Base-by-base conservation (phyloP, 2,113 vertebrate genomes). In the Dermatemys mawii region DNA sequence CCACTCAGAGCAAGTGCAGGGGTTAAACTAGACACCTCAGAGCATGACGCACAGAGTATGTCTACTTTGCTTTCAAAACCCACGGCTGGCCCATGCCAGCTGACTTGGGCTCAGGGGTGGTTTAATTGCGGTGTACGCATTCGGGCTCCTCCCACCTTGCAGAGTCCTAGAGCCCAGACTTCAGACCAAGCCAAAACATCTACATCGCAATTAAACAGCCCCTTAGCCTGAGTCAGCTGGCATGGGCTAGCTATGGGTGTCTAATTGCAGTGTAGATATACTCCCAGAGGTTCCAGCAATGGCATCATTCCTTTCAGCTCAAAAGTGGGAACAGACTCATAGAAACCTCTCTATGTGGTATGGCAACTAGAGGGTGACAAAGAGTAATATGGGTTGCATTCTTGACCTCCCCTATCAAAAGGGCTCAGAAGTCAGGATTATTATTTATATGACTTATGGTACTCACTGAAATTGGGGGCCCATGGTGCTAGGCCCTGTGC, bases 291-390 rank as follows among this genome's bases (percentile, higher is more conserved):
- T 17, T 84, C 21, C 27, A 32, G 67, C 5, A 6, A 48, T 32
- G 6, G 27, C 10, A 44, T 13, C 60, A 46, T 32, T 29, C 29
- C 57, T 35, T 60, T 84, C 81, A 83, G 82, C 44, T 78, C 7
- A 13, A 2, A 54, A 44, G 76, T 17, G 17, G 38, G 13, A 32
- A 5, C 5, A 24, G 29, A 29, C 29, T 32, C 86, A 35, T 4
- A 78, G 27, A 22, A 24, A 75, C 44, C 35, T 3, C 0, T 44
- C 41, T 16, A 3, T 24, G 2, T 0, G 0, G 13, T 41, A 1
- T 13, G 3, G 41, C 8, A 4, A 75, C 83, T 80, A n/a, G 21
- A 24, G 0, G 9, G 67, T 1, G 54, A 41, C 53, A 35, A 26
- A 1, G 35, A 27, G 1, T 5, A 8, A 22, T 4, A 16, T n/a